These are phyloP conservation scores for Aleadryas rufinucha DNA, from an alignment of 2,113 vertebrate species.

Conservation along the genomic window DNA sequence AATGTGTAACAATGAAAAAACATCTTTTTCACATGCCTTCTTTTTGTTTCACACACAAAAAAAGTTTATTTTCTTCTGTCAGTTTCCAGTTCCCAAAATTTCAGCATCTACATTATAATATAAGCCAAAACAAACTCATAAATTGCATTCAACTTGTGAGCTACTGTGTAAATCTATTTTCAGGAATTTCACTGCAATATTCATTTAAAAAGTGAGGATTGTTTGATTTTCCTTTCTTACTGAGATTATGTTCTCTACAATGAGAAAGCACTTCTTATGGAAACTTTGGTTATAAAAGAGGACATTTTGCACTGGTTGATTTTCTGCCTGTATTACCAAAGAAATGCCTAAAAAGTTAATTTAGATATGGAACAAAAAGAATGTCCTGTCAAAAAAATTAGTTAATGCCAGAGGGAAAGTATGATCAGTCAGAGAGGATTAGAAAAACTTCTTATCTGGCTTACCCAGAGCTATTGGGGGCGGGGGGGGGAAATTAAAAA, in stretches of 20 bases:
- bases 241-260: neutral
- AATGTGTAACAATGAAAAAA: neutral
- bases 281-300: neutral
- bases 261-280: neutral
- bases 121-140: neutral
- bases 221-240: neutral
- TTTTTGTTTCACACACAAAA: neutral
- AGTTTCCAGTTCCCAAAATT: neutral
- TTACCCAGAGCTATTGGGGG: neutral
- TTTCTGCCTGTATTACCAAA: neutral
- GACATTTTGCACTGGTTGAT: neutral
- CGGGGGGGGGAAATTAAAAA: neutral
- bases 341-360: neutral
- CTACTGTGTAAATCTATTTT: neutral
- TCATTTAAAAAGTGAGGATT: neutral
- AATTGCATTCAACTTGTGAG: neutral
- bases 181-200: neutral
- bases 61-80: neutral
- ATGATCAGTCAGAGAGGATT: neutral
- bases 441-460: neutral
- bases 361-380: neutral
- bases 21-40: neutral
- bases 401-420: neutral
- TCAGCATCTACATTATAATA: neutral
- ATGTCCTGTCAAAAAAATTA: neutral